A percentile compares a stretch with the other conserved stretches of the same genome.
Conservation (phyloP, 1,140 invertebrate species). For the Coelopa frigida region DNA sequence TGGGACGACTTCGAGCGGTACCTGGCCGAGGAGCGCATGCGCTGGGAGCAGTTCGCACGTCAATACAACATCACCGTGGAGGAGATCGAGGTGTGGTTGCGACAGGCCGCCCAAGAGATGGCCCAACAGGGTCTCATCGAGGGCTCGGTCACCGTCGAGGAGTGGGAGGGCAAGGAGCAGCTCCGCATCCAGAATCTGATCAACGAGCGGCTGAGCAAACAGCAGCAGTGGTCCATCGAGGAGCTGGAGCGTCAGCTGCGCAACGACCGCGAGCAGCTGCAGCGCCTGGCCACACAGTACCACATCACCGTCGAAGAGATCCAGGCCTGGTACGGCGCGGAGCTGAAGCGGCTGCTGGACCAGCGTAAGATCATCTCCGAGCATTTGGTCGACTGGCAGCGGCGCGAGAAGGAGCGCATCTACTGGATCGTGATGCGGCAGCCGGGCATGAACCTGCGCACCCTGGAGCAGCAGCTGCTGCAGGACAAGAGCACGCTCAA, state of each 20-base stretch:
- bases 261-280: constrained; percentile 26
- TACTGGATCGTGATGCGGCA: constrained; percentile 21
- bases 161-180: constrained; percentile 29
- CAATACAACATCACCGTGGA: constrained; percentile 34
- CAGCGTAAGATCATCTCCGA: constrained; percentile 21
- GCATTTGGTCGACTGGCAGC: constrained; percentile 22
- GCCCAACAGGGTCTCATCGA: constrained; percentile 22
- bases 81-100: constrained; percentile 30
- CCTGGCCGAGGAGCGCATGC: constrained; percentile 20
- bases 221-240: constrained; percentile 33
- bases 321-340: constrained; percentile 27
- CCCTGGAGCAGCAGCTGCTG: constrained; percentile 21
- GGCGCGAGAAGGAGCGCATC: constrained; percentile 24
- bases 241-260: constrained; percentile 25
- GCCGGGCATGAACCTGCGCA: constrained; percentile 13
- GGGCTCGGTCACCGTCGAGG: constrained; percentile 14
- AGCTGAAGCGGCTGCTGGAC: constrained; percentile 27
- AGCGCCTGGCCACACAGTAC: constrained; percentile 25
- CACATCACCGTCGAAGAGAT: constrained; percentile 30
- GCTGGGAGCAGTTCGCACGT: constrained; percentile 24
- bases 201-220: constrained; percentile 25
- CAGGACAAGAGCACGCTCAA: constrained; percentile 14
- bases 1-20: constrained; percentile 32
- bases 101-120: constrained; percentile 19
- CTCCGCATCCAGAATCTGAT: constrained; percentile 30